Percentiles rank a stretch among this genome's conserved stretches.
These are phyloP conservation scores for Temnothorax longispinosus DNA, from an alignment of 1,140 invertebrate species.

Conservation along the genomic window DNA sequence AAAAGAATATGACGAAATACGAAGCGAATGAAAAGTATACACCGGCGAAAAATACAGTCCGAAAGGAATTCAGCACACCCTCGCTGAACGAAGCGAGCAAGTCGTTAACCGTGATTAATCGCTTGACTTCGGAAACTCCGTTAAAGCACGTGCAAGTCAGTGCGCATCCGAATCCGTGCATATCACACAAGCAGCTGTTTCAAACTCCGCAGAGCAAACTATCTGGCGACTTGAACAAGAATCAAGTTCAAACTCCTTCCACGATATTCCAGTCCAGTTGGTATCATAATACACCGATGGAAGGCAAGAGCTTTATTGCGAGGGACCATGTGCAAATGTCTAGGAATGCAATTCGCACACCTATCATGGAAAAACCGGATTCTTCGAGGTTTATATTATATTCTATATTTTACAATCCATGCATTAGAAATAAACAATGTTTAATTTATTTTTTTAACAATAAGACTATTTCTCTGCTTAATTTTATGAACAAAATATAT, in stretches of 20 bases:
- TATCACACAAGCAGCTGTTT: conserved; percentile 80
- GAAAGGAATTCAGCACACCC: background rate
- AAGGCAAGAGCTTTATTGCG: conserved; percentile 52
- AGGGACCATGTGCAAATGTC: conserved; percentile 68
- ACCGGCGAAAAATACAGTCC: background rate
- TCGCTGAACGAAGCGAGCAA: conserved; percentile 9
- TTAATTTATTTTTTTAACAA: background rate
- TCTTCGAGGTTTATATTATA: conserved; percentile 70
- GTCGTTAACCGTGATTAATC: conserved; percentile 23
- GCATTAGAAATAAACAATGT: background rate
- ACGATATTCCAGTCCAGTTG: conserved; percentile 75
- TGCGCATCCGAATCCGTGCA: conserved; percentile 75
- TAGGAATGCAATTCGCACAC: conserved; percentile 65
- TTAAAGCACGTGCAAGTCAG: conserved; percentile 74
- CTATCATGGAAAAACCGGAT: conserved; percentile 67
- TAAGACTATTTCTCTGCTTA: background rate
- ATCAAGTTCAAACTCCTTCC: conserved; percentile 75
- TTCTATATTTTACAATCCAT: background rate
- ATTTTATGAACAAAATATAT: background rate
- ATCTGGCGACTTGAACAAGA: conserved; percentile 57
- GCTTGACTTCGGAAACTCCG: conserved; percentile 75
- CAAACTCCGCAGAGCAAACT: conserved; percentile 79
- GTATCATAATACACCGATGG: conserved; percentile 75
- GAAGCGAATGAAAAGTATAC: conserved; percentile 33
- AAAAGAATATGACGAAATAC: background rate